Base-by-base conservation (phyloP, 2,888 invertebrate genomes). In the Lepidocyrtinus sp. region DNA sequence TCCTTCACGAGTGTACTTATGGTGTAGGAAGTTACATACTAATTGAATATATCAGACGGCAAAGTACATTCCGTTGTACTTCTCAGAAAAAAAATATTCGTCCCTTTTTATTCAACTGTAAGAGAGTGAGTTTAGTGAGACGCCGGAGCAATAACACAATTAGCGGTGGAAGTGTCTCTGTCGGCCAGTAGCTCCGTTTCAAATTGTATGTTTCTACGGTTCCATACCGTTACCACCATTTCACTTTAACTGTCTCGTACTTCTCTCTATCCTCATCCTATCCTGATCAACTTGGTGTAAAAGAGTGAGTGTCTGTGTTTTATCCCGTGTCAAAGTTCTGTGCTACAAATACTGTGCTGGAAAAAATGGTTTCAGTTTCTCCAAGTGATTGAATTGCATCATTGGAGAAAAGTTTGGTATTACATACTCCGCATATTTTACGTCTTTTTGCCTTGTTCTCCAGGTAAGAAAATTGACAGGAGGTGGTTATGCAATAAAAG, bases 121-220 rank as follows among this genome's bases (percentile, higher is more conserved):
- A 55, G 50, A 73, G 22, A 69, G 26, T 1, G 69, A 69, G n/a
- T n/a, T n/a, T n/a, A n/a, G n/a, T n/a, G n/a, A n/a, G n/a, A n/a
- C 22, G 67, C 67, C 67, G 67, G 65, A 74, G 74, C 22, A 75
- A 75, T 75, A 75, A 75, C 75, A 68, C 75, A 75, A 75, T 75
- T 75, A 75, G 75, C 75, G 68, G 64, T 64, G 26, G 26, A 75
- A 68, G 67, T 75, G 75, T 75, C 68, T 75, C 55, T 55, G n/a
- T 36, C 36, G 12, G 36, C 36, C 36, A 12, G 36, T 36, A 36
- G 36, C 5, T 12, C 12, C 12, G 36, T 36, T 36, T 36, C 36
- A 36, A 36, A n/a, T n/a, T n/a, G n/a, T n/a, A n/a, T n/a, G n/a
- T n/a, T n/a, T n/a, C n/a, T n/a, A n/a, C n/a, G n/a, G n/a, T n/a